Conservation (phyloP, 2,888 invertebrate species). For the Caenorhabditis afra region DNA sequence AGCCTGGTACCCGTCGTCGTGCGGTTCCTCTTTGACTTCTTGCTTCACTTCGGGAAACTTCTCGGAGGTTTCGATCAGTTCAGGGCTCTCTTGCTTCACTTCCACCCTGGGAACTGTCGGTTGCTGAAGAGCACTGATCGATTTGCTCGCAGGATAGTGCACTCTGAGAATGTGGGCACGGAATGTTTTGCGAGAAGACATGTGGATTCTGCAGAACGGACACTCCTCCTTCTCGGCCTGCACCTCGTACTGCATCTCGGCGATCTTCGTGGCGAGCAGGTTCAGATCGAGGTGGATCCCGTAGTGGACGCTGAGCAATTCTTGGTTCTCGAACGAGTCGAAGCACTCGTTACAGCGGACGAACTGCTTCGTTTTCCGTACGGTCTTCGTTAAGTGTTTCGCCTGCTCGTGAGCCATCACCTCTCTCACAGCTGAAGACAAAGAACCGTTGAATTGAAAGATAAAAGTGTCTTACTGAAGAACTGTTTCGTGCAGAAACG, state of each 20-base stretch:
- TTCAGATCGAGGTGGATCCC: slow-evolving; percentile 7
- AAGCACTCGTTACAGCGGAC: slow-evolving; percentile 32
- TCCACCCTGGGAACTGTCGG: neutral
- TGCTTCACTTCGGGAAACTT: neutral
- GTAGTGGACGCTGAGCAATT: slow-evolving; percentile 9
- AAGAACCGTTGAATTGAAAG: neutral
- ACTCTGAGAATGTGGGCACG: slow-evolving; percentile 33
- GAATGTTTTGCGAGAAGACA: slow-evolving; percentile 35
- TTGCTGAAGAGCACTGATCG: neutral
- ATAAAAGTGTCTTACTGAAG: slow-evolving; percentile 18
- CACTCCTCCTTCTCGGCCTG: slow-evolving; percentile 40
- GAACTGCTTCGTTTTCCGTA: neutral
- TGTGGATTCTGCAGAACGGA: slow-evolving; percentile 42
- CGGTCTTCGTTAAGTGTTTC: slow-evolving; percentile 21
- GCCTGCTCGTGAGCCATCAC: slow-evolving; percentile 39
- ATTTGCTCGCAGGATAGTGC: slow-evolving; percentile 41
- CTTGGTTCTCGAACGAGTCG: neutral
- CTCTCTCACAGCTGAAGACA: slow-evolving; percentile 42
- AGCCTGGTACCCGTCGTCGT: slow-evolving; percentile 14
- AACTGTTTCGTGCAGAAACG: slow-evolving; percentile 48
- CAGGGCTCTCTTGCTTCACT: slow-evolving; percentile 18
- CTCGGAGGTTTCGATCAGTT: neutral
- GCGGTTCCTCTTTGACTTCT: slow-evolving; percentile 35
- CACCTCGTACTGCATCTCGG: slow-evolving; percentile 22
- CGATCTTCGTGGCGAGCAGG: slow-evolving; percentile 7